Base-by-base conservation (phyloP, 1,140 invertebrate species). In the Aphelenchoides besseyi region DNA sequence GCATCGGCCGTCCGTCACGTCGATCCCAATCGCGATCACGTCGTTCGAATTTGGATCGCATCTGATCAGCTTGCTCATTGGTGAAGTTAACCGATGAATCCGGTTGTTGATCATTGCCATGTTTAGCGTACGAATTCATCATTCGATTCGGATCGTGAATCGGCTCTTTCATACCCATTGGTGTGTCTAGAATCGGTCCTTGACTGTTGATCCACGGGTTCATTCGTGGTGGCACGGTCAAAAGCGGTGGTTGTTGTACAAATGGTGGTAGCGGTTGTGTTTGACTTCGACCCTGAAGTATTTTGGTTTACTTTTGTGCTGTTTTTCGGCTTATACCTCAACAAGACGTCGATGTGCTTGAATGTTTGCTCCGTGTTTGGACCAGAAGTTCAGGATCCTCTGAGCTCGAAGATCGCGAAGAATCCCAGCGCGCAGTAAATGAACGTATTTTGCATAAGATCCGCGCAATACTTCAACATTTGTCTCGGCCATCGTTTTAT, bases 371-470 rank as follows among this genome's bases (percentile, higher is more conserved):
- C 28, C 30, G 36, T 66, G 63, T 1, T 32, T 0, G n/a, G 63
- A 66, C 30, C 36, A 66, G 36, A 41, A 66, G 29, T 66, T 66
- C 2, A 66, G 63, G 18, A 53, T 66, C 36, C 63, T 0, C 48
- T 66, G 63, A 26, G 63, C 16, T 1, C 63, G 63, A 16, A 66
- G 30, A 35, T 66, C 63, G 12, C 63, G 30, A 12, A 66, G 12
- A 12, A 66, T 36, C 2, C 63, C 63, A 12, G 63, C 63, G 12
- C 57, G 64, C 28, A 68, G n/a, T 29, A 30, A 28, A 28, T 16
- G 26, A 66, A 69, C 28, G 29, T 68, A 70, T 3, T 69, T 68
- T 1, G 29, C 57, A 70, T 70, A 69, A n/a, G 29, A 12, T 1
- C 67, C 67, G 16, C 64, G 67, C 2, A 69, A 12, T 61, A 66